These are phyloP conservation scores for Glaucomys volans DNA, from an alignment of 2,113 vertebrate species.

Conservation along the genomic window DNA sequence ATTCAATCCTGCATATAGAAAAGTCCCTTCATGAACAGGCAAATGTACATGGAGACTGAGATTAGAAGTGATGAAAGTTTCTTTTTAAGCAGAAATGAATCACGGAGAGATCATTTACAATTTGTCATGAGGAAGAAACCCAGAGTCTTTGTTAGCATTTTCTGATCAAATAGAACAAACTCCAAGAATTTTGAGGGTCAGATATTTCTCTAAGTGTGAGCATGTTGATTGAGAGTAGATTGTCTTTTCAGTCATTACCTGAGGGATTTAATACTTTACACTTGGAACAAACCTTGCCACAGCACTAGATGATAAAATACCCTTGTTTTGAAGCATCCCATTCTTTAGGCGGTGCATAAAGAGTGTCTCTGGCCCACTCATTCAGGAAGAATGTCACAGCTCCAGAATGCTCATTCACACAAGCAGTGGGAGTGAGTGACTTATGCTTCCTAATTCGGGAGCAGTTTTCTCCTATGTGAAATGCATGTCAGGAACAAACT, in stretches of 20 bases:
- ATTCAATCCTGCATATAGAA: slow-evolving; percentile 33
- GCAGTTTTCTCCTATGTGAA: slow-evolving; percentile 64
- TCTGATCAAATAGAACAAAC: background rate
- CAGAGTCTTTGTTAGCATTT: background rate
- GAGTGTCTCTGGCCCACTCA: slow-evolving; percentile 62
- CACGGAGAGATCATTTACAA: background rate
- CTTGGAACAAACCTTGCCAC: background rate
- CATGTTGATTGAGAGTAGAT: background rate
- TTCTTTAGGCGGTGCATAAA: slow-evolving; percentile 26
- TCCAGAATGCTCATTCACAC: slow-evolving; percentile 69
- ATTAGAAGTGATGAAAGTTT: background rate
- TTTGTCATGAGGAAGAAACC: background rate
- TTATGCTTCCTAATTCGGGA: slow-evolving; percentile 67
- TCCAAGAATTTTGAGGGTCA: background rate
- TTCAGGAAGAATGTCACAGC: slow-evolving; percentile 73
- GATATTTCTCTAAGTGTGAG: background rate
- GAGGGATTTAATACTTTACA: background rate
- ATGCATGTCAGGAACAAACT: slow-evolving; percentile 62
- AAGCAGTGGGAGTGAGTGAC: slow-evolving; percentile 72
- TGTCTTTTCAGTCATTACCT: background rate
- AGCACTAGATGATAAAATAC: background rate
- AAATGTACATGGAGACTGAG: background rate
- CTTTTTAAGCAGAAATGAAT: slow-evolving; percentile 14
- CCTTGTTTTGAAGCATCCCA: background rate
- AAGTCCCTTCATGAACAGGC: background rate